Base-by-base conservation (phyloP, 2,113 vertebrate genomes). In the Anguilla rostrata region DNA sequence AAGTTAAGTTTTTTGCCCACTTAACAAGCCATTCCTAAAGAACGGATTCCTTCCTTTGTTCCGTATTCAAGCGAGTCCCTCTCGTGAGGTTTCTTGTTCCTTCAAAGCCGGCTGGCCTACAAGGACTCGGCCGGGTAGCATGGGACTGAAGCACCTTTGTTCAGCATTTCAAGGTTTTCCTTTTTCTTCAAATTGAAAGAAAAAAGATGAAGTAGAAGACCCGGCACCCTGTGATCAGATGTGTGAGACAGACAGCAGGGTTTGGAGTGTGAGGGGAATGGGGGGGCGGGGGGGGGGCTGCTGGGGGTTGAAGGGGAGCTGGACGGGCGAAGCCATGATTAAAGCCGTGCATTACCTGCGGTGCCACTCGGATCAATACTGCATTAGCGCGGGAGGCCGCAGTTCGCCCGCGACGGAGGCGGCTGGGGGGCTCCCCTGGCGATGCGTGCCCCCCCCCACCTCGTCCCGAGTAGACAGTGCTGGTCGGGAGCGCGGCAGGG, bases 361-460 rank as follows among this genome's bases (percentile, higher is more conserved):
- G 91, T 89, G 91, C 84, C 89, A 88, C 87, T 78, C 80, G 81
- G 91, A 93, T 94, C 92, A 83, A 93, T 93, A 93, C 90, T 91
- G 91, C 92, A 95, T 94, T 94, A 94, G 89, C 89, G 81, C 88
- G 75, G 91, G 88, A 89, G 90, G 88, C 82, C 87, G 86, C 49
- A 41, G 87, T 88, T 88, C 85, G 34, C 40, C 87, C 26, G 20
- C 8, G 80, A 41, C 39, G 22, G 81, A 22, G 40, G 87, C 87
- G 84, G 81, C 85, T 6, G 15, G 53, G 29, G 81, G 40, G 87
- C 83, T 84, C 84, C 81, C 40, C 85, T 88, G 79, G 56, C 83
- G 71, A 49, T 88, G 29, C n/a, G 0, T 22, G 86, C 56, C 82
- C n/a, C 12, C 15, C 60, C 22, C 49, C 83, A 83, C 85, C 85